Conservation (phyloP, 1,140 invertebrate genomes). For the Marisa cornuarietis region DNA sequence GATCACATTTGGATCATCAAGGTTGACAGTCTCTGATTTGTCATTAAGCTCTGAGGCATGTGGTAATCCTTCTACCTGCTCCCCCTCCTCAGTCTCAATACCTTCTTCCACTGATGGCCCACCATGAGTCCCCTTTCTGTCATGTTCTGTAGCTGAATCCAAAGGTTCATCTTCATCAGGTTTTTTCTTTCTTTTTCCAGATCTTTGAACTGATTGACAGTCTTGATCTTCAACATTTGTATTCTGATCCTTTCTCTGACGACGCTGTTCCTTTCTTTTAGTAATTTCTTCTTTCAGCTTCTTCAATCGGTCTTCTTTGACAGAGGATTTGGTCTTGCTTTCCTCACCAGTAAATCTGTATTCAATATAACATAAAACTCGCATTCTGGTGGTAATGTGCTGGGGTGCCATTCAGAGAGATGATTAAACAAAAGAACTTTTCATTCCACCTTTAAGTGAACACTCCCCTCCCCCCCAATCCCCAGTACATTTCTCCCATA, state of each 20-base stretch:
- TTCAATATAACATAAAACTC: not conserved
- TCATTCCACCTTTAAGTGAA: too few species aligned
- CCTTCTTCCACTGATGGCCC: constrained; percentile 16
- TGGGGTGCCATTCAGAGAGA: too few species aligned
- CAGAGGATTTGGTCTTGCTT: not conserved
- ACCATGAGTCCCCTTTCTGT: constrained; percentile 10
- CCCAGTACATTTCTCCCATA: too few species aligned
- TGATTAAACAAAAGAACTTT: too few species aligned
- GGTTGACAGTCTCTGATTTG: constrained; percentile 10
- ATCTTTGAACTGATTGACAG: not conserved
- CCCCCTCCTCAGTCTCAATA: constrained; percentile 15
- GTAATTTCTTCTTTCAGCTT: constrained; percentile 19
- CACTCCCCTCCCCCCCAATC: too few species aligned
- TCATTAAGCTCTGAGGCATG: constrained; percentile 27
- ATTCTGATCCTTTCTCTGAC: not conserved
- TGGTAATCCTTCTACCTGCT: constrained; percentile 13
- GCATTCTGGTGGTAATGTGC: not conserved
- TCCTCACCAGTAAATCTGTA: not conserved
- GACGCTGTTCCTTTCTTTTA: constrained; percentile 8
- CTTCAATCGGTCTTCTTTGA: constrained; percentile 5
- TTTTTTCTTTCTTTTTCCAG: not conserved
- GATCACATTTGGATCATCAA: constrained; percentile 36
- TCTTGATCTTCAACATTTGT: not conserved
- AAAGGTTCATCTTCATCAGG: not conserved
- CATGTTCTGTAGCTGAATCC: not conserved